phyloP scores from a whole-genome alignment of 2,888 invertebrate genomes.

The Odontomyia ornata region DNA sequence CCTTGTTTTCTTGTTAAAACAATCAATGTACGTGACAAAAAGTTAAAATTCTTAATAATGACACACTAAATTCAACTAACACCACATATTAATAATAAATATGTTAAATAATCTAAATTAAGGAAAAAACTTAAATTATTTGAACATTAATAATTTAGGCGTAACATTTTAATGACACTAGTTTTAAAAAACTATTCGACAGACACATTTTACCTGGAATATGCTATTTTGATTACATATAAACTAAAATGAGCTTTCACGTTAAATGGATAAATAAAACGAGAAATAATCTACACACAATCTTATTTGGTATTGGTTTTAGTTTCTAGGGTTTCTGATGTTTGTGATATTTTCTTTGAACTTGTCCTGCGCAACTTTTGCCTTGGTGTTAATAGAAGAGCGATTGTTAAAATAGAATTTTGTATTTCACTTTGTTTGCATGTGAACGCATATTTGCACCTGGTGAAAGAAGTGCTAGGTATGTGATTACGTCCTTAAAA shows the following conservation, averaged over 20 bases:
- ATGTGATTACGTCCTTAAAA: too few species aligned
- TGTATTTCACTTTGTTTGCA: too few species aligned
- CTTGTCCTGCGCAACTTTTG: slow-evolving; percentile 40
- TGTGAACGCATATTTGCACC: too few species aligned
- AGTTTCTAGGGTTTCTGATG: neutral
- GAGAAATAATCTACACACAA: too few species aligned
- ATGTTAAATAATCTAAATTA: slow-evolving; percentile 4
- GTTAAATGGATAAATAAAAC: too few species aligned
- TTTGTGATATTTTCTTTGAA: neutral
- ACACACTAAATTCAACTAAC: neutral
- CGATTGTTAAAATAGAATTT: too few species aligned
- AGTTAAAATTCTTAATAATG: neutral
- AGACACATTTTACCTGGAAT: neutral
- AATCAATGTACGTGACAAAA: neutral
- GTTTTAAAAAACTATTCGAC: too few species aligned
- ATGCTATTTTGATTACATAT: neutral
- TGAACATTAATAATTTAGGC: neutral
- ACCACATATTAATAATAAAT: neutral
- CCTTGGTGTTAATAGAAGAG: too few species aligned
- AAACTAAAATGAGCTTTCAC: too few species aligned
- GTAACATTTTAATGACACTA: slow-evolving; percentile 5
- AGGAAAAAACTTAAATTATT: neutral
- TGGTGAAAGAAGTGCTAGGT: too few species aligned
- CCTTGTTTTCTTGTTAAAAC: neutral
- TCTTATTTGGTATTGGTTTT: slow-evolving; percentile 6